Base-by-base conservation (phyloP, 2,113 vertebrate species). In the Puffinus mauretanicus region DNA sequence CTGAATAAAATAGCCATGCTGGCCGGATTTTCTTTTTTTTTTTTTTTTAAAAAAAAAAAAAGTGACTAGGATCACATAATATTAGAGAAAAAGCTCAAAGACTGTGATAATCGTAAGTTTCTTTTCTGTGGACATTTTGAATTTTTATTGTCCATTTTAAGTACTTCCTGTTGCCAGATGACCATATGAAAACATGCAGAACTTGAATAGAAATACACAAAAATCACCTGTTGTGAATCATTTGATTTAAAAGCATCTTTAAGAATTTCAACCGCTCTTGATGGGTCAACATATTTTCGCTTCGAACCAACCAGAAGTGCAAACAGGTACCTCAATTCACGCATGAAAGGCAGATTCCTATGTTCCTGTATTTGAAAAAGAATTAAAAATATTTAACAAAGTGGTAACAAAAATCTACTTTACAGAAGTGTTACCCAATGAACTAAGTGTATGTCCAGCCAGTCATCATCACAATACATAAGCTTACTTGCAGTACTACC, bases 221-320 rank as follows among this genome's bases (percentile, higher is more conserved):
- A 90, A 47, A 72, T 97, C 98, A 99, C 99, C 99, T 99, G 99
- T 89, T 99, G 99, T 3, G 99, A 99, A 86, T 99, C 99, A 96
- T 98, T 99, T 86, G 99, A 99, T 96, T 99, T 99, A 96, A 99
- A 99, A 94, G 99, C 99, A 76, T 99, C 99, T 98, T 99, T 99
- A 94, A 99, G 99, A 88, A 99, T 99, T 97, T 99, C 99, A 93
- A 99, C 99, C 1, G 99, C 99, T 92, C 98, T 98, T 61, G 99
- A 99, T 6, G 99, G 99, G 96, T 99, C 99, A 90, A 99, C 99
- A 8, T 99, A 99, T 97, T 99, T 99, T 95, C 99, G 98, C 96
- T 99, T 99, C 22, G 99, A 99, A 49, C 99, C 99, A 96, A 99
- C 99, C 97, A 99, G 98, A 92, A 99, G 98, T 60, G 99, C 99